Base-by-base conservation (phyloP, 2,797 vertebrate species). In the Scyliorhinus canicula region DNA sequence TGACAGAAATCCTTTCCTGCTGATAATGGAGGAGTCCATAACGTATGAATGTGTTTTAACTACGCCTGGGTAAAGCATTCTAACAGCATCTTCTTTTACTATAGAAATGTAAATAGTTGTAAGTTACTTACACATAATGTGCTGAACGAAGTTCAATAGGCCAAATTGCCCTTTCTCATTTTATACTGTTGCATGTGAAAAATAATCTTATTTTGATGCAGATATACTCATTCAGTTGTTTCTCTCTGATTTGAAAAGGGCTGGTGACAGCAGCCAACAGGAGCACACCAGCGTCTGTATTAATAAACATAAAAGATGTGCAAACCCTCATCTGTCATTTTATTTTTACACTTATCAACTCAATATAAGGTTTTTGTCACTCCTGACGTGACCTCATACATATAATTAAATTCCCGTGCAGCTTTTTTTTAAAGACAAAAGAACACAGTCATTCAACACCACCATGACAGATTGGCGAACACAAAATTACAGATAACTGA, bases 301-400 rank as follows among this genome's bases (percentile, higher is more conserved):
- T 65, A 44, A 65, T 91, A 91, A 65, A 40, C 88, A 24, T 65
- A 65, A 65, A 65, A 65, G 60, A 65, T 40, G 40, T 65, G 88
- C 88, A 44, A 65, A 91, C 40, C 9, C 57, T 63, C 35, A 11
- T 57, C 88, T 91, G 88, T 47, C 88, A 91, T 44, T 91, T 91
- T 65, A 91, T 91, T 91, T 91, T 91, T 91, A 91, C 88, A 91
- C 88, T 91, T 91, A 91, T 91, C 60, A 63, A 91, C 88, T 65
- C 88, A 9, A 44, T 65, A 44, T 44, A 65, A 44, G 88, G 21
- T 91, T 63, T 91, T 91, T 91, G 88, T 63, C 88, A 65, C 88
- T 91, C n/a, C 88, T 91, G 57, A 65, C 21, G 60, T 91, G 57
- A 65, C 88, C 88, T 65, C 88, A 44, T 44, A 91, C 60, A 65